Percentiles rank a stretch among this genome's conserved stretches.
These are phyloP conservation scores for Ectemnius lituratus DNA, from an alignment of 2,888 invertebrate species.

Conservation along the genomic window DNA sequence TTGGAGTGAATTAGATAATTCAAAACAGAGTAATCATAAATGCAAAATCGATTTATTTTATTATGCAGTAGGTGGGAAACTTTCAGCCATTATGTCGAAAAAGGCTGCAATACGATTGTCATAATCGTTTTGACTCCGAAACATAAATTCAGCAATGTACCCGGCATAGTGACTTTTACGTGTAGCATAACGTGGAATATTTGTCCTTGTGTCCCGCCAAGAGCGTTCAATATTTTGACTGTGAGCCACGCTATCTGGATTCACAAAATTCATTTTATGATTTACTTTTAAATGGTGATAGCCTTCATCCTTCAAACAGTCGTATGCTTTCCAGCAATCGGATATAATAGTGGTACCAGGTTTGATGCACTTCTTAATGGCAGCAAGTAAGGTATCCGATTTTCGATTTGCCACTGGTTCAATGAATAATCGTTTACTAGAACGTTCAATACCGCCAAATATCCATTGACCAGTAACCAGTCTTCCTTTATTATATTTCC, in stretches of 20 bases:
- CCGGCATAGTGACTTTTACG: background rate
- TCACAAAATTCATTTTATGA: slow-evolving; percentile 53
- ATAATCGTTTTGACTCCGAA: background rate
- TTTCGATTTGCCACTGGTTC: slow-evolving; percentile 36
- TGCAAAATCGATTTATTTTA: no score
- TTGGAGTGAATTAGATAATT: no score
- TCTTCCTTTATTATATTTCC: slow-evolving; percentile 45
- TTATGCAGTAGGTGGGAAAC: background rate
- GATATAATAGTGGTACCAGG: slow-evolving; percentile 57
- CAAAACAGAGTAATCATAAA: no score
- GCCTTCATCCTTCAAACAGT: slow-evolving; percentile 47
- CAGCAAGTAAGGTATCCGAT: slow-evolving; percentile 33
- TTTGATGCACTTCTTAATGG: slow-evolving; percentile 51
- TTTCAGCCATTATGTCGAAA: background rate
- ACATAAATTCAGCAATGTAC: background rate
- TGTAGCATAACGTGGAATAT: slow-evolving; percentile 35
- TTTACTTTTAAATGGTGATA: slow-evolving; percentile 55
- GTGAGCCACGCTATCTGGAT: slow-evolving; percentile 53
- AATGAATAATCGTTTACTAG: slow-evolving; percentile 28
- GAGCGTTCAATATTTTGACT: slow-evolving; percentile 54
- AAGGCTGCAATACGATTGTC: background rate
- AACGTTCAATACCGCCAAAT: slow-evolving; percentile 43
- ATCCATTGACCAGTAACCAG: slow-evolving; percentile 44
- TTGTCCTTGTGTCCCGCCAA: slow-evolving; percentile 45
- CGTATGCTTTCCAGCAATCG: slow-evolving; percentile 63